Percentiles rank a stretch among this genome's conserved stretches.
phyloP scores from a whole-genome alignment of 2,888 invertebrate species.

The Erebia aethiops region DNA sequence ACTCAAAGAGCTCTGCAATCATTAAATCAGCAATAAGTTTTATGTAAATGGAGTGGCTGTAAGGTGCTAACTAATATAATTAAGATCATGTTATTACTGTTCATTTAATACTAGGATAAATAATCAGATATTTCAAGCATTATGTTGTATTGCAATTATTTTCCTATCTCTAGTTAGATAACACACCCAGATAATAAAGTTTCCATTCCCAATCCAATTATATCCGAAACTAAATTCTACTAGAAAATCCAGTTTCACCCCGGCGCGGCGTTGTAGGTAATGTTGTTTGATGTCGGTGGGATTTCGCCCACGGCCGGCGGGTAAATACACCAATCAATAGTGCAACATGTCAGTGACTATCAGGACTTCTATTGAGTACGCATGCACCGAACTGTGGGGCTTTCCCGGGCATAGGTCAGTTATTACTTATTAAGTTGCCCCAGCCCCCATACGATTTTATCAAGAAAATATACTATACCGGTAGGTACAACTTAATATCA shows the following conservation, averaged over 20 bases:
- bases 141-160: background rate
- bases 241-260: constrained; percentile 13
- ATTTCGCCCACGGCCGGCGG: constrained; percentile 24
- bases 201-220: constrained; percentile 18
- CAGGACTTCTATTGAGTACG: constrained; percentile 56
- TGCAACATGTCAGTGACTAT: constrained; percentile 55
- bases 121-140: background rate
- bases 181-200: background rate
- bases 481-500: no score
- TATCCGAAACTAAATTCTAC: constrained; percentile 17
- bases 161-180: background rate
- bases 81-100: background rate
- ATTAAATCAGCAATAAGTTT: no score
- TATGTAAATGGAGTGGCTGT: no score
- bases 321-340: constrained; percentile 56
- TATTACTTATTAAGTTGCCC: constrained; percentile 43
- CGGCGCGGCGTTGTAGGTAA: constrained; percentile 1
- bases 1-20: background rate
- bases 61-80: no score
- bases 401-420: constrained; percentile 70
- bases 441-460: constrained; percentile 24
- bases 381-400: constrained; percentile 62
- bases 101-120: background rate
- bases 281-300: constrained; percentile 15
- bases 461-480: no score